A percentile compares a stretch with the other conserved stretches of the same genome.
Evolutionary conservation across 1,140 invertebrate genomes (phyloP).

Genomic region (Bombus impatiens): DNA sequence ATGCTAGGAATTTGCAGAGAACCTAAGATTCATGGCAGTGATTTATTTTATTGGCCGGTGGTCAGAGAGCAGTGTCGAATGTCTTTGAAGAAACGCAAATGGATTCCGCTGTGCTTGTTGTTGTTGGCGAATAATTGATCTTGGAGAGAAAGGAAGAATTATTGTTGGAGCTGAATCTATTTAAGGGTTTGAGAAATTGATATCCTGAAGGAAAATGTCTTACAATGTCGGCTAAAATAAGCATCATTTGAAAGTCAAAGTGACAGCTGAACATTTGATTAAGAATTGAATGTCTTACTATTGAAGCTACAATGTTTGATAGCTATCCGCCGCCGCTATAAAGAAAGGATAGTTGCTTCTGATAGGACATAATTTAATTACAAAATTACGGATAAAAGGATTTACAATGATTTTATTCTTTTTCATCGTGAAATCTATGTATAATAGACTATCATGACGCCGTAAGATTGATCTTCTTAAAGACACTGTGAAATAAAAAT

Average conservation of each 20-base stretch:
- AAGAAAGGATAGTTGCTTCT: no score
- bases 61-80: no score
- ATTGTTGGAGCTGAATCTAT: background rate
- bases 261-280: background rate
- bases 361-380: no score
- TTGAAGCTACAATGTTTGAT: background rate
- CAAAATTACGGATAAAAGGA: no score
- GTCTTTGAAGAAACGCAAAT: background rate
- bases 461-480: no score
- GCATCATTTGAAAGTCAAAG: background rate
- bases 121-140: background rate
- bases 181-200: background rate
- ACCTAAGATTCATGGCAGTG: background rate
- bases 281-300: background rate
- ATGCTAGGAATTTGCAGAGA: conserved; percentile 6
- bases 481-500: no score
- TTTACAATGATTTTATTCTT: no score
- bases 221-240: background rate
- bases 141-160: background rate
- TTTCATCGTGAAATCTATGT: no score
- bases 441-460: no score
- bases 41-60: background rate
- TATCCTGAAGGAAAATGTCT: background rate
- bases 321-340: background rate
- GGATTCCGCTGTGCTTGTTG: background rate